A percentile compares a stretch with the other conserved stretches of the same genome.
phyloP scores from a whole-genome alignment of 92 coral and sea anemone genomes.

The Epizoanthus illoricatus region DNA sequence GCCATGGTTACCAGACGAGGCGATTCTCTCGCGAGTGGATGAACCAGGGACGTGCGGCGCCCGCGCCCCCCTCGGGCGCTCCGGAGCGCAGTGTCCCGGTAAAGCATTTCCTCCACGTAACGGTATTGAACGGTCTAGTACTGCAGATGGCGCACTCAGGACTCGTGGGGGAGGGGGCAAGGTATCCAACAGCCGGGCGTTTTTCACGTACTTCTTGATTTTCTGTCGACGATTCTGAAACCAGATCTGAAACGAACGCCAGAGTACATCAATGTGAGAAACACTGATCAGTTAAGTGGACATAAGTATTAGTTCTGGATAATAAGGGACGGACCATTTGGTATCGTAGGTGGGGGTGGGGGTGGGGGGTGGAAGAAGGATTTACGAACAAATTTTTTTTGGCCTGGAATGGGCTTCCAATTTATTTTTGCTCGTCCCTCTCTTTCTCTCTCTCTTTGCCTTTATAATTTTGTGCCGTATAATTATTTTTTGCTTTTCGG shows the following conservation, averaged over 20 bases:
- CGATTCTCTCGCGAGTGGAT: neutral
- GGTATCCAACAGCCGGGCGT: neutral
- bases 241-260: conserved; percentile 14
- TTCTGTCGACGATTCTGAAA: conserved; percentile 40
- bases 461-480: no score
- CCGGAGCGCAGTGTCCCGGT: neutral
- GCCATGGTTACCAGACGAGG: neutral
- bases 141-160: neutral
- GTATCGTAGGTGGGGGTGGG: no score
- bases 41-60: neutral
- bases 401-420: no score
- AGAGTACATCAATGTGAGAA: no score
- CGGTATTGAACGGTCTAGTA: neutral
- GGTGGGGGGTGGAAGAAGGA: no score
- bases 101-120: neutral
- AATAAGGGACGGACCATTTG: no score
- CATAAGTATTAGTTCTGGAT: no score
- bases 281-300: no score
- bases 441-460: no score
- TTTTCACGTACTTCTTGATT: conserved; percentile 27
- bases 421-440: no score
- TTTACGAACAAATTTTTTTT: no score
- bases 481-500: no score
- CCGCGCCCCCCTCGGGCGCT: neutral
- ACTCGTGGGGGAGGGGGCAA: conserved; percentile 35